Conservation (phyloP, 2,113 vertebrate genomes). For the Mixornis gularis region DNA sequence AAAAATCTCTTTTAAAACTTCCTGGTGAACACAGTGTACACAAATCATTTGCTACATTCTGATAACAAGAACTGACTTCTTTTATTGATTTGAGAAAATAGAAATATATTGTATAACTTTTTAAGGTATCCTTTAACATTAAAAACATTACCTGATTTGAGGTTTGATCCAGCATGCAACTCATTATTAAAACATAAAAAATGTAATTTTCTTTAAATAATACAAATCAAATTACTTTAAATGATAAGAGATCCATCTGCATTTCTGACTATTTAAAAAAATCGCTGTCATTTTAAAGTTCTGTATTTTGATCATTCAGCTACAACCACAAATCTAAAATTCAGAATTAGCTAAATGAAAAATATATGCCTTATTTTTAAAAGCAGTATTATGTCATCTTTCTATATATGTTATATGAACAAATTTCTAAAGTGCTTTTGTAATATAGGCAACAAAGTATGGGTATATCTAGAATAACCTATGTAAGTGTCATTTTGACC, state of each 20-base stretch:
- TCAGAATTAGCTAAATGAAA: not conserved
- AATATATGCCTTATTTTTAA: not conserved
- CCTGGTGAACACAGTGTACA: rapidly evolving
- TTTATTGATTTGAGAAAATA: not conserved
- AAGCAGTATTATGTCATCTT: not conserved
- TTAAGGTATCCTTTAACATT: not conserved
- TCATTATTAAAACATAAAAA: not conserved
- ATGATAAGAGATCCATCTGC: not conserved
- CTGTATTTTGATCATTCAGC: not conserved
- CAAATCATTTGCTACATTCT: not conserved
- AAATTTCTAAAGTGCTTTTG: not conserved
- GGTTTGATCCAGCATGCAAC: not conserved
- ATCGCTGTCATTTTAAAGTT: not conserved
- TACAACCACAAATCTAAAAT: not conserved
- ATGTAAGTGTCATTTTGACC: not conserved
- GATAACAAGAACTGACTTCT: not conserved
- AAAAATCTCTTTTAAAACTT: not conserved
- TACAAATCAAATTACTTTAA: not conserved
- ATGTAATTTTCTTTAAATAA: not conserved
- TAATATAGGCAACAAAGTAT: not conserved
- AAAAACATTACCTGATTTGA: not conserved
- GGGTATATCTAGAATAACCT: not conserved
- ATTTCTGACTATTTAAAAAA: not conserved
- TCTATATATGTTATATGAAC: not conserved
- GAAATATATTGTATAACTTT: not conserved